These are phyloP conservation scores for Pachypeltis micranthus DNA, from an alignment of 1,140 invertebrate species.

Conservation along the genomic window DNA sequence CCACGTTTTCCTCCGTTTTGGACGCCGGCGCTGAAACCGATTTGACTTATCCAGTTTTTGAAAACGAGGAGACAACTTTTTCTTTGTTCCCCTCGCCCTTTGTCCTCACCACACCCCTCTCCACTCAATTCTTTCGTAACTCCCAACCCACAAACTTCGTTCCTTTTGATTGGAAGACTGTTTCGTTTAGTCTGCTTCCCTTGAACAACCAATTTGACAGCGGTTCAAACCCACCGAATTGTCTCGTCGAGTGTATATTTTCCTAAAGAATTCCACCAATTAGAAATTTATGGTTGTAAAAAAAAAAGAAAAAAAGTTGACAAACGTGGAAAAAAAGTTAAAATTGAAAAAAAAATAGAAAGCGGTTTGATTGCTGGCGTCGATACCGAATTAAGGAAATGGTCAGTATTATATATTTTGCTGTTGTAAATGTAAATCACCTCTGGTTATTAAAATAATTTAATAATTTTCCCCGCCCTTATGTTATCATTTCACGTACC, in stretches of 20 bases:
- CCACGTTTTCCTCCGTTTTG: conserved; percentile 68
- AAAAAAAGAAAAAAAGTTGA: neutral
- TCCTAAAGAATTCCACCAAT: neutral
- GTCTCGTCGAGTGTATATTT: neutral
- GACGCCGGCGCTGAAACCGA: conserved; percentile 44
- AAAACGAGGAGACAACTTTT: no score
- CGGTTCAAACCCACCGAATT: conserved; percentile 1
- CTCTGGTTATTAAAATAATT: conserved; percentile 21
- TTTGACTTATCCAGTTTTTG: neutral
- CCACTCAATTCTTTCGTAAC: neutral
- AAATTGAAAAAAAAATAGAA: neutral
- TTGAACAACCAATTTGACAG: no score
- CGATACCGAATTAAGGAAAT: neutral
- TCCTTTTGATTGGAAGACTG: conserved; percentile 14
- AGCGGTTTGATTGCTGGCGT: neutral
- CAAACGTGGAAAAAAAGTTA: neutral
- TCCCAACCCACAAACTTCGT: neutral
- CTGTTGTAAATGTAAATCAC: conserved; percentile 15
- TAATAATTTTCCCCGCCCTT: conserved; percentile 21
- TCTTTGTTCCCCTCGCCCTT: no score
- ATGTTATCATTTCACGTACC: conserved; percentile 13
- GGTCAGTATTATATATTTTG: conserved; percentile 5
- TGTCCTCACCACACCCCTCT: neutral
- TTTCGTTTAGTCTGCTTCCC: conserved; percentile 15
- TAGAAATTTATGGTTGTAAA: neutral